Conservation (phyloP, 2,888 invertebrate genomes). For the Macaria notata region DNA sequence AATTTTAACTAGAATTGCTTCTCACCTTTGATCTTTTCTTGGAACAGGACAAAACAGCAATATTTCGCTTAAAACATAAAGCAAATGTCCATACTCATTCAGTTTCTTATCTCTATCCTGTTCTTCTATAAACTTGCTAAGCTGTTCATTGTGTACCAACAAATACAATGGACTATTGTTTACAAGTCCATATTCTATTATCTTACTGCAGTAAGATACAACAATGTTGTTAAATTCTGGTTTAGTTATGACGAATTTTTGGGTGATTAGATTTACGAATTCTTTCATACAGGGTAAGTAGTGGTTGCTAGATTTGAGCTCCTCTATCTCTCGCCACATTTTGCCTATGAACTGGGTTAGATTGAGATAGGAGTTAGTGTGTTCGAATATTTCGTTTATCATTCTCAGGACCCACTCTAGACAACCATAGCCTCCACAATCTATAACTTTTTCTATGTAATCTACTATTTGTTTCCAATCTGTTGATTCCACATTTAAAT, state of each 20-base stretch:
- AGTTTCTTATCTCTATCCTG: slow-evolving; percentile 41
- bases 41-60: slow-evolving; percentile 73
- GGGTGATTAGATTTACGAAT: slow-evolving; percentile 61
- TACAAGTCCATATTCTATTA: slow-evolving; percentile 62
- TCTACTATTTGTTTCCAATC: slow-evolving; percentile 41
- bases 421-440: slow-evolving; percentile 75
- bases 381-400: slow-evolving; percentile 49
- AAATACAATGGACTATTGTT: slow-evolving; percentile 59
- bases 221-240: slow-evolving; percentile 57
- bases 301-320: slow-evolving; percentile 69
- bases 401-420: slow-evolving; percentile 67
- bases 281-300: slow-evolving; percentile 66
- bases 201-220: slow-evolving; percentile 56
- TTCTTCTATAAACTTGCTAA: slow-evolving; percentile 23
- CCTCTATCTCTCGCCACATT: slow-evolving; percentile 72
- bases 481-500: slow-evolving; percentile 27
- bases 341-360: slow-evolving; percentile 54
- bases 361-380: slow-evolving; percentile 42
- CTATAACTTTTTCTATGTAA: slow-evolving; percentile 58
- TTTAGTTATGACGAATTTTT: slow-evolving; percentile 48
- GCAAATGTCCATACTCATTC: slow-evolving; percentile 48
- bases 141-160: slow-evolving; percentile 42
- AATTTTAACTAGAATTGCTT: not conserved
- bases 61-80: slow-evolving; percentile 68
- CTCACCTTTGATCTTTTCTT: slow-evolving; percentile 80